A percentile compares a stretch with the other conserved stretches of the same genome.
Conservation (phyloP, 2,888 invertebrate genomes). For the Ganaspis brasiliensis region DNA sequence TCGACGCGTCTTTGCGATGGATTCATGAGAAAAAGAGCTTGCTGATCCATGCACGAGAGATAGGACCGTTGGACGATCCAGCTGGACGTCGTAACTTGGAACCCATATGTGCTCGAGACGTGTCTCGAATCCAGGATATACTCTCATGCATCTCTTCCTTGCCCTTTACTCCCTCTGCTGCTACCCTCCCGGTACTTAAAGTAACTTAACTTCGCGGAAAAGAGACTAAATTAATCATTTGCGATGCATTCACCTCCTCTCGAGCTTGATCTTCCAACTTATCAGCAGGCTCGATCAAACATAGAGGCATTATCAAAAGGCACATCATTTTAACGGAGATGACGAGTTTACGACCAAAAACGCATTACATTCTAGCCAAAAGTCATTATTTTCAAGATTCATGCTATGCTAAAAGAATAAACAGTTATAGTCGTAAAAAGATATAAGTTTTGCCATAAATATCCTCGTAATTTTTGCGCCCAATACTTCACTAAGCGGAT, state of each 20-base stretch:
- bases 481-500: too few species aligned
- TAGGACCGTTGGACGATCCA: conserved; percentile 39
- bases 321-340: conserved; percentile 27
- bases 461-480: too few species aligned
- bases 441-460: too few species aligned
- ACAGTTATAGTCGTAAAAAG: not conserved
- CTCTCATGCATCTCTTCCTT: conserved; percentile 36
- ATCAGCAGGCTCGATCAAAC: conserved; percentile 15
- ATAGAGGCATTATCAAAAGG: conserved; percentile 27
- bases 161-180: conserved; percentile 8
- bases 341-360: conserved; percentile 37
- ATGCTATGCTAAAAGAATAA: not conserved
- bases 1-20: conserved; percentile 34
- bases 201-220: conserved; percentile 42
- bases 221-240: conserved; percentile 41
- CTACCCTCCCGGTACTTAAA: conserved; percentile 13
- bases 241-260: conserved; percentile 39
- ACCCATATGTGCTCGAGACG: conserved; percentile 48
- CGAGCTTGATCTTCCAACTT: conserved; percentile 5
- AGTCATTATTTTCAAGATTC: conserved; percentile 13
- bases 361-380: not conserved
- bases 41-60: conserved; percentile 54
- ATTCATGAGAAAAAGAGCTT: conserved; percentile 40
- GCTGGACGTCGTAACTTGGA: conserved; percentile 40
- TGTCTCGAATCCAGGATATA: conserved; percentile 57